Evolutionary conservation across 2,888 invertebrate species (phyloP).

Genomic region (Osmoderma eremita): DNA sequence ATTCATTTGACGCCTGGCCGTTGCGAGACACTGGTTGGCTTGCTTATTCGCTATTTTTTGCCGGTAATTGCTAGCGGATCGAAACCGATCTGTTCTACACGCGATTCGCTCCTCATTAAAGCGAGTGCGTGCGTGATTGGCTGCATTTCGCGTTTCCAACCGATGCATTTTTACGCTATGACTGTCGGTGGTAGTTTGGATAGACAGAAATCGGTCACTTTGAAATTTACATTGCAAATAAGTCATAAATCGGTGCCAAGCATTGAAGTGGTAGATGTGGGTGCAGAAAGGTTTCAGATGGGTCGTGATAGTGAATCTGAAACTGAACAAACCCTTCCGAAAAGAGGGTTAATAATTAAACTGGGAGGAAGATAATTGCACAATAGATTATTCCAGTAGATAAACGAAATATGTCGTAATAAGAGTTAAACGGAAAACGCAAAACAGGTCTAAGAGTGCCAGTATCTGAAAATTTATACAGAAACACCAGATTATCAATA

Average conservation of each 20-base stretch:
- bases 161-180: background rate
- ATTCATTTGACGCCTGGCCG: background rate
- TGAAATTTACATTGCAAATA: slow-evolving; percentile 44
- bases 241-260: slow-evolving; percentile 39
- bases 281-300: too few relatives aligned
- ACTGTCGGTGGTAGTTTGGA: background rate
- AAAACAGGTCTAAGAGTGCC: too few relatives aligned
- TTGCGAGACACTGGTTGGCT: too few relatives aligned
- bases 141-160: background rate
- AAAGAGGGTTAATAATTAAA: too few relatives aligned
- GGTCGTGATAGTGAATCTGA: too few relatives aligned
- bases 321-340: too few relatives aligned
- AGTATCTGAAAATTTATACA: too few relatives aligned
- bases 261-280: background rate
- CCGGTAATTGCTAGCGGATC: background rate
- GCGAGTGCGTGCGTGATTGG: slow-evolving; percentile 2
- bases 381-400: too few relatives aligned
- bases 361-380: too few relatives aligned
- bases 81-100: background rate
- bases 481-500: too few relatives aligned
- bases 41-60: background rate
- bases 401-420: too few relatives aligned
- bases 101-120: slow-evolving; percentile 8
- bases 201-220: slow-evolving; percentile 13
- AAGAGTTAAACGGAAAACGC: too few relatives aligned